A percentile compares a stretch with the other conserved stretches of the same genome.
Conservation (phyloP, 2,797 vertebrate species). For the Hypotaenidia okinawae region DNA sequence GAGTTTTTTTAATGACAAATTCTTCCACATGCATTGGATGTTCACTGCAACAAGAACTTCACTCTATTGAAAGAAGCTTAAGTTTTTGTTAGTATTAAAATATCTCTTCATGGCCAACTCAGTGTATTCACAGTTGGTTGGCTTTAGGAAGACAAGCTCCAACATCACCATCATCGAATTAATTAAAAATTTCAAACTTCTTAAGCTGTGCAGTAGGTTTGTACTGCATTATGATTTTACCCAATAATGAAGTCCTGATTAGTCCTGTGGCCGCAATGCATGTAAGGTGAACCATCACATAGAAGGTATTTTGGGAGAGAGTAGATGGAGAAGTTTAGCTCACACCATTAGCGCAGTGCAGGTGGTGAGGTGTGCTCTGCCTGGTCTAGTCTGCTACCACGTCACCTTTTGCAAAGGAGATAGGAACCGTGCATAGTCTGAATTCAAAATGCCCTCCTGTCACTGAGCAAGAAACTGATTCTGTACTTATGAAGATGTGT, state of each 20-base stretch:
- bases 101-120: not conserved
- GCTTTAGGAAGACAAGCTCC: not conserved
- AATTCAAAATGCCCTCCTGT: not conserved
- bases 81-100: not conserved
- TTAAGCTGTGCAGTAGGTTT: not conserved
- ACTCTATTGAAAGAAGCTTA: not conserved
- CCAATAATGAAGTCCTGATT: not conserved
- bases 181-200: not conserved
- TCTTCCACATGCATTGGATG: not conserved
- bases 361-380: not conserved
- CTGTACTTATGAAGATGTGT: accelerated
- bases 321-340: not conserved
- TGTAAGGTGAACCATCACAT: not conserved
- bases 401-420: not conserved
- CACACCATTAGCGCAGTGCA: not conserved
- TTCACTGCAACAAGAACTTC: not conserved
- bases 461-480: not conserved
- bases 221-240: not conserved
- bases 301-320: too few species aligned
- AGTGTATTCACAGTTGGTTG: not conserved
- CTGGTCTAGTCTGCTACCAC: not conserved
- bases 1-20: not conserved
- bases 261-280: not conserved
- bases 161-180: not conserved
- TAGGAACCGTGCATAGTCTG: not conserved